phyloP scores from a whole-genome alignment of 2,888 invertebrate genomes.

The Pristionchus entomophagus region DNA sequence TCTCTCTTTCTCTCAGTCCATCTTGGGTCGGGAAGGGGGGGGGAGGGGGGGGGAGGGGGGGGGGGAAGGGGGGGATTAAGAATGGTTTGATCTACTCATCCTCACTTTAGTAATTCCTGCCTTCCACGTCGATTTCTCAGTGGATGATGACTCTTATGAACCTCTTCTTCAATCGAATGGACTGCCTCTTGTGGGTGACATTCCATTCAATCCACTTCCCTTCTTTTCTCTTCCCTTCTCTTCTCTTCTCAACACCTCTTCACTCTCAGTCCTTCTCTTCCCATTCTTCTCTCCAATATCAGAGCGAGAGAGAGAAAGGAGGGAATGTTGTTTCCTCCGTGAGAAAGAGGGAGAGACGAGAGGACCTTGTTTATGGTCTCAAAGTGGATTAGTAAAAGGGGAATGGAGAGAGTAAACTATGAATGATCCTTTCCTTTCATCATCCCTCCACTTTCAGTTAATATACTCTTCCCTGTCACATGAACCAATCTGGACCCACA shows the following conservation, averaged over 20 bases:
- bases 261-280: slow-evolving; percentile 15
- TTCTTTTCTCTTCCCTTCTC: too few relatives aligned
- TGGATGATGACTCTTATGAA: slow-evolving; percentile 14
- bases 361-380: not conserved
- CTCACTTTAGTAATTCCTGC: not conserved
- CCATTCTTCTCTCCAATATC: not conserved
- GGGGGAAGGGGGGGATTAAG: too few relatives aligned
- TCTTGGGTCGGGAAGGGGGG: too few relatives aligned
- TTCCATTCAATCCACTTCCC: too few relatives aligned
- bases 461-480: slow-evolving; percentile 71
- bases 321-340: not conserved
- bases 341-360: not conserved
- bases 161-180: slow-evolving; percentile 30
- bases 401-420: not conserved
- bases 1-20: too few relatives aligned
- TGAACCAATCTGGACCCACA: slow-evolving; percentile 64
- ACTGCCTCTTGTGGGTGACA: slow-evolving; percentile 5
- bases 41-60: too few relatives aligned
- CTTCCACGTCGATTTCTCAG: slow-evolving; percentile 31
- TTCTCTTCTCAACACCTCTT: too few relatives aligned
- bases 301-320: not conserved
- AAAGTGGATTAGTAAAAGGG: not conserved
- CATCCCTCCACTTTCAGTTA: slow-evolving; percentile 56
- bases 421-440: not conserved
- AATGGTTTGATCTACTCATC: not conserved